Evolutionary conservation across 2,113 vertebrate genomes (phyloP).

Genomic region (Toxostoma redivivum): DNA sequence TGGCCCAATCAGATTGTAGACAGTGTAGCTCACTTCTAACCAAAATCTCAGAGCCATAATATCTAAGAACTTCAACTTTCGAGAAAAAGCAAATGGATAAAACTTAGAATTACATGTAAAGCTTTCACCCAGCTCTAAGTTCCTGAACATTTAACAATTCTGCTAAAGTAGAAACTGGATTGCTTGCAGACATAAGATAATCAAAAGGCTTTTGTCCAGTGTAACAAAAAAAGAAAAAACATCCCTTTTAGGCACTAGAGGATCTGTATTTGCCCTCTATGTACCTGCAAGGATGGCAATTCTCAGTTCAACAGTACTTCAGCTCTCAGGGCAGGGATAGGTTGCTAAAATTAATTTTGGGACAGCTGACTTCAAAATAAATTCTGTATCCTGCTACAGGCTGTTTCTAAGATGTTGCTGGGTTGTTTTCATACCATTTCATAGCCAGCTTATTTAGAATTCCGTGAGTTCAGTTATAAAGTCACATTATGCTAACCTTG

Average conservation of each 20-base stretch:
- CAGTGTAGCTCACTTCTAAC: neutral
- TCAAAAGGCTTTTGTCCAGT: neutral
- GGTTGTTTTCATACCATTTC: neutral
- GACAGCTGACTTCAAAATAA: neutral
- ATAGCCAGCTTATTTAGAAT: neutral
- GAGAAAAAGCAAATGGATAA: neutral
- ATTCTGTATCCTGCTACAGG: neutral
- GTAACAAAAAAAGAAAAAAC: fast-evolving
- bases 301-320: neutral
- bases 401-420: neutral
- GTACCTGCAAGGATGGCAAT: neutral
- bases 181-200: neutral
- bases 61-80: neutral
- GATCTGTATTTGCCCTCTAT: neutral
- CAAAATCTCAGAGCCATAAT: neutral
- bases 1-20: neutral
- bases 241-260: neutral
- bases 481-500: neutral
- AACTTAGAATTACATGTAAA: neutral
- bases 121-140: neutral
- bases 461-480: neutral
- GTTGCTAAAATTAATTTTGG: neutral
- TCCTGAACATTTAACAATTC: neutral
- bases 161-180: neutral
- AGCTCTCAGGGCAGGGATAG: neutral